Evolutionary conservation across 2,113 vertebrate genomes (phyloP).

Genomic region (Platycercus adscitus): DNA sequence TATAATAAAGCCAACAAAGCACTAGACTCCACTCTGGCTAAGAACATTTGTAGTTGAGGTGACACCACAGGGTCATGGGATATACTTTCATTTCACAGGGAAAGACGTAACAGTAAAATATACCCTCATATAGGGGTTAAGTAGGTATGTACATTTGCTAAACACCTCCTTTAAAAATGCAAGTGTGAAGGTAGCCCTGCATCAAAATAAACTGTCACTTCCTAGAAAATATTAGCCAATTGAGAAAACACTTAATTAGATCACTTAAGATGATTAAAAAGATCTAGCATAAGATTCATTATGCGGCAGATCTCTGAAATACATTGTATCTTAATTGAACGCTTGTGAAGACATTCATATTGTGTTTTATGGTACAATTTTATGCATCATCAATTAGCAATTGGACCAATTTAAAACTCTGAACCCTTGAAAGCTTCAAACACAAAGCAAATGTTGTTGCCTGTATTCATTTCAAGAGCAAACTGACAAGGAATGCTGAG

Average conservation of each 20-base stretch:
- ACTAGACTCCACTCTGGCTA: background rate
- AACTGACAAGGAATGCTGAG: background rate
- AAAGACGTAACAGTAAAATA: background rate
- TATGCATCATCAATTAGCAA: slow-evolving; percentile 31
- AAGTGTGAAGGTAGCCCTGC: background rate
- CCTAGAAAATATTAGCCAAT: background rate
- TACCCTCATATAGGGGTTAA: background rate
- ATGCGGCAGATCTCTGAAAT: background rate
- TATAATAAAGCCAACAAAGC: background rate
- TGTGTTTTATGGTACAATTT: slow-evolving; percentile 18
- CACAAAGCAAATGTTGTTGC: background rate
- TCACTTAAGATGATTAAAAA: background rate
- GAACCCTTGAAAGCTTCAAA: background rate
- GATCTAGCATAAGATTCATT: background rate
- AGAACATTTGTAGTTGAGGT: background rate
- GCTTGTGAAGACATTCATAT: background rate
- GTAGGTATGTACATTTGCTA: accelerated
- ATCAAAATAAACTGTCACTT: background rate
- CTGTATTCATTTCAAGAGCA: background rate
- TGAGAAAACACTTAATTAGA: background rate
- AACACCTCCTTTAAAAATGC: background rate
- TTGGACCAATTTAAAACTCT: slow-evolving; percentile 4
- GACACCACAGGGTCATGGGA: background rate
- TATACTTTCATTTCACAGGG: background rate
- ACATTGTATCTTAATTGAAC: background rate